phyloP scores from a whole-genome alignment of 2,113 vertebrate genomes.

The Smithornis capensis region DNA sequence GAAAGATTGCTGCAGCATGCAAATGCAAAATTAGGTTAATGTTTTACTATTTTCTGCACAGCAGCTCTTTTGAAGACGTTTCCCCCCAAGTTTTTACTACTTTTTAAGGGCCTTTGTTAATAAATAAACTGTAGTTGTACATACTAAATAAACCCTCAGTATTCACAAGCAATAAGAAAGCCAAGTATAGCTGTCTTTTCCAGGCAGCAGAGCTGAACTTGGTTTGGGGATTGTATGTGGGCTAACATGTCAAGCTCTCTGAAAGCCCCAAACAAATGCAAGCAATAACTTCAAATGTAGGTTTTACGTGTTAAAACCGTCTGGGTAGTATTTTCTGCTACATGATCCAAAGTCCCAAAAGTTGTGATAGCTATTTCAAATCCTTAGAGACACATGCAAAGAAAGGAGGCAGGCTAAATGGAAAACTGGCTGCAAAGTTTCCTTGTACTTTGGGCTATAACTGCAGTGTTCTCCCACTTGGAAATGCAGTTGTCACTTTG shows the following conservation, averaged over 20 bases:
- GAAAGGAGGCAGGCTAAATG: conserved; percentile 30
- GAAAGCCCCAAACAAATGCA: conserved; percentile 66
- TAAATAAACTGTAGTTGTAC: conserved; percentile 69
- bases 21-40: conserved; percentile 55
- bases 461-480: conserved; percentile 33
- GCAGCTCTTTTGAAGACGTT: conserved; percentile 50
- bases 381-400: neutral
- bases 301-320: conserved; percentile 41
- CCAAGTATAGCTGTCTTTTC: conserved; percentile 62
- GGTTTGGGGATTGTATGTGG: conserved; percentile 68
- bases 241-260: conserved; percentile 57
- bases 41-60: conserved; percentile 26
- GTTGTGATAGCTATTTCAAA: conserved; percentile 29
- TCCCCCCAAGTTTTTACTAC: conserved; percentile 15
- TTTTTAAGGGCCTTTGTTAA: conserved; percentile 72
- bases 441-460: neutral
- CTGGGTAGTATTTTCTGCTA: conserved; percentile 45
- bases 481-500: conserved; percentile 50
- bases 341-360: conserved; percentile 60
- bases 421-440: conserved; percentile 2
- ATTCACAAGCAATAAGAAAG: conserved; percentile 83
- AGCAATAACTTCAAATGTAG: conserved; percentile 77
- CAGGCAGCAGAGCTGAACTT: conserved; percentile 62
- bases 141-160: conserved; percentile 73
- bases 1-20: conserved; percentile 34